Base-by-base conservation (phyloP, 1,140 invertebrate genomes). In the Nixonia krombeini region DNA sequence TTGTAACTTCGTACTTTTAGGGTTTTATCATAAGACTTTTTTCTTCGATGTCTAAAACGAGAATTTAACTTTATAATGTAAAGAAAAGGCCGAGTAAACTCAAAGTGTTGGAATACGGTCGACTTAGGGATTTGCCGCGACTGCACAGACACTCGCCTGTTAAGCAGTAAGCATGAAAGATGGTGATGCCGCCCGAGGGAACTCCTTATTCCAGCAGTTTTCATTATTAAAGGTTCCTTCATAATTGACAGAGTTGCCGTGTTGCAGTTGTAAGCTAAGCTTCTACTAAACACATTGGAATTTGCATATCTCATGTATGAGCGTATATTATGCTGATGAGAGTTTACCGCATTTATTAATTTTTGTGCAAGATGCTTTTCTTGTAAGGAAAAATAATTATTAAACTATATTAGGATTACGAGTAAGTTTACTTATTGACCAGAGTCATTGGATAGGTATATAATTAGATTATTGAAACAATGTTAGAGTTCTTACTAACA, bases 121-220 rank as follows among this genome's bases (percentile, higher is more conserved):
- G 62, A 68, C 61, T 67, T 68, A 62, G 61, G 56, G 64, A 68
- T 72, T 67, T 65, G 56, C 51, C 53, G 40, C 59, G 50, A 41
- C 50, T 51, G 62, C 38, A 52, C 61, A 64, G 66, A 63, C 62
- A 70, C 68, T 62, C 42, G 68, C 68, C 71, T 59, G 74, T 80
- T 78, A 75, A 76, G 65, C 77, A 72, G 74, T 79, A 81, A 83
- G 75, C 78, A 81, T 82, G 76, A 83, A 80, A 81, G 78, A 83
- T 81, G 73, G 73, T 76, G 76, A 82, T 81, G 73, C 72, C 55
- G 73, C 81, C 80, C 80, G 72, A 69, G 80, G 81, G 81, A 82
- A 78, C 74, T 79, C 74, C 75, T 79, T 77, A 64, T 73, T 72
- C 53, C 59, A 68, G 71, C 52, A 69, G 70, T 72, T 72, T 78